Conservation (phyloP, 35 echinoderm and acorn worm genomes). For the Eucidaris tribuloides region DNA sequence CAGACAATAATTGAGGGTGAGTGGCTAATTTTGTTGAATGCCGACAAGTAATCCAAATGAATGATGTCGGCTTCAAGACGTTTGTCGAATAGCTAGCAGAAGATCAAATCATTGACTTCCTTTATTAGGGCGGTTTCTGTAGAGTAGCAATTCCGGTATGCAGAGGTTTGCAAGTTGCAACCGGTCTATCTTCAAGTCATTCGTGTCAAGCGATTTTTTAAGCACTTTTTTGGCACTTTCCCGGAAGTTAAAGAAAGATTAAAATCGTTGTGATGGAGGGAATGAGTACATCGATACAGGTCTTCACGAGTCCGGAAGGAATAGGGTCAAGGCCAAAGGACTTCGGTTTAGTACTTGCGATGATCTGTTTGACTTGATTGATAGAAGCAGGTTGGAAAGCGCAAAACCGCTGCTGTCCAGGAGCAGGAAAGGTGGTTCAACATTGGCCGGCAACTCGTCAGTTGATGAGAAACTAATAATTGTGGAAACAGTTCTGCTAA, state of each 20-base stretch:
- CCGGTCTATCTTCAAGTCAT: conserved; percentile 33
- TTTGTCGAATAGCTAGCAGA: neutral
- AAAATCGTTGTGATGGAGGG: conserved; percentile 26
- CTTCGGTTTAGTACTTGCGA: no score
- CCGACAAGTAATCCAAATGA: neutral
- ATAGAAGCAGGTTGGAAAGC: no score
- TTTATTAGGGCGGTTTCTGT: conserved; percentile 5
- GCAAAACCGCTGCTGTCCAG: no score
- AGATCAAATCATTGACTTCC: conserved; percentile 12
- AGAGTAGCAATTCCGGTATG: conserved; percentile 10
- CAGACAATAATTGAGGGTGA: no score
- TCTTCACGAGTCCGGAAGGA: no score
- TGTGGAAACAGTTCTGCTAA: no score
- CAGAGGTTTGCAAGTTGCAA: conserved; percentile 34
- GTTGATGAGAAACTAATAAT: no score
- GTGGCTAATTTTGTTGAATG: no score
- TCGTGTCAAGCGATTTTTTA: neutral
- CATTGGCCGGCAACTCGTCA: no score
- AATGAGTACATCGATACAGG: conserved; percentile 32
- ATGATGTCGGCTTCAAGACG: neutral
- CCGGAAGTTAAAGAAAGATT: conserved; percentile 32
- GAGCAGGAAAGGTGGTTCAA: no score
- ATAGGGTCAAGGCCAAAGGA: no score
- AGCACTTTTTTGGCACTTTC: conserved; percentile 21
- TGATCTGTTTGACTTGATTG: no score